Evolutionary conservation across 2,113 vertebrate species (phyloP), one percentile per base, ranked within the genome.

Genomic region (Nibea coibor): DNA sequence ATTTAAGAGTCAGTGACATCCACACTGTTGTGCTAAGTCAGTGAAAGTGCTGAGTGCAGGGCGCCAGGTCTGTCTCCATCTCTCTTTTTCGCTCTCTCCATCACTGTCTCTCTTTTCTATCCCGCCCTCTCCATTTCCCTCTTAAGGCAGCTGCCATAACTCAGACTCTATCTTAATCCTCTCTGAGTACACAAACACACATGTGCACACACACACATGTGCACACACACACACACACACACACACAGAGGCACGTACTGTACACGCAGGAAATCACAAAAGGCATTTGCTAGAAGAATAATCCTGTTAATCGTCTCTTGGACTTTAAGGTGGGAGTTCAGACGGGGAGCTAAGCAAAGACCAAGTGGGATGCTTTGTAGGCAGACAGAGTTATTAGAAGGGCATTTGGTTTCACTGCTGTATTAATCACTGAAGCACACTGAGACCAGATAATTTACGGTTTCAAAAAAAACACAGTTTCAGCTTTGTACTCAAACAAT

Each of bases 1-100:
- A 94, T 94, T 93, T 93, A 92, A 84, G 89, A 93, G 82, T 63
- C 82, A 12, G 82, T 86, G 88, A 83, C 89, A 90, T 85, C 85
- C 75, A 70, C 73, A 71, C 84, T 80, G 80, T 80, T 84, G 84
- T 78, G 80, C 85, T 89, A 86, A 87, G 89, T 90, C 83, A 83
- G 88, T 85, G 87, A 90, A 92, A 88, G 88, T 88, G 90, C 91
- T 89, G 90, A 93, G 88, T 82, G 73, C 78, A 58, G 72, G 88
- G 84, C 74, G 77, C 89, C 83, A 61, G 83, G 70, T 89, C 85
- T 58, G 66, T 72, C 80, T 66, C 76, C 58, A 82, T 83, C 81
- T 43, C 84, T 88, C 64, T 28, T 48, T 43, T 26, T 63, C 0
- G 10, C 76, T 82, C 82, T 62, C 73, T 82, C 82, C 83, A 83